Percentiles rank a stretch among this genome's conserved stretches.
Evolutionary conservation across 2,797 vertebrate species (phyloP).

Genomic region (Artibeus lituratus): DNA sequence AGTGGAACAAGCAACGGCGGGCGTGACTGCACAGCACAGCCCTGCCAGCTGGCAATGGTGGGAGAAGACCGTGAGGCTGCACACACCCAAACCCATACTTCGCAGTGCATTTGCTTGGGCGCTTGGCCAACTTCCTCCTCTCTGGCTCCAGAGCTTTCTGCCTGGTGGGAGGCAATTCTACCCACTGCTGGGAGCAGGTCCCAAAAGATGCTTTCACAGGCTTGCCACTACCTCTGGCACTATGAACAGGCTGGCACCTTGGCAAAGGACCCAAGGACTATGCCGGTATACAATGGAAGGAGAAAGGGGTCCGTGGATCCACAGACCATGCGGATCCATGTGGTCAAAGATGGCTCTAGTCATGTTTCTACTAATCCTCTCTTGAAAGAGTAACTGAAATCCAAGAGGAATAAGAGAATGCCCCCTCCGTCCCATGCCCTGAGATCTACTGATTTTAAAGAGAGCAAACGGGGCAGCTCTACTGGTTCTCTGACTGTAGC

Average conservation of each 20-base stretch:
- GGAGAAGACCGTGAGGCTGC: neutral
- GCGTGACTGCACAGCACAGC: too few species aligned
- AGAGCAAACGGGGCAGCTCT: neutral
- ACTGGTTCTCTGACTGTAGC: neutral
- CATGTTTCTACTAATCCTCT: neutral
- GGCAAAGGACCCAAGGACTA: slow-evolving; percentile 21
- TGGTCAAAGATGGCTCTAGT: neutral
- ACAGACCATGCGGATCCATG: neutral
- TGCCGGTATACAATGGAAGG: neutral
- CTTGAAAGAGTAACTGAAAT: neutral
- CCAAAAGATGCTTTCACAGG: slow-evolving; percentile 58
- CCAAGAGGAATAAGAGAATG: neutral
- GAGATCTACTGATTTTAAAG: neutral
- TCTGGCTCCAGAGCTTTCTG: slow-evolving; percentile 66
- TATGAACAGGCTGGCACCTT: slow-evolving; percentile 35
- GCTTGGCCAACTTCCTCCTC: slow-evolving; percentile 53
- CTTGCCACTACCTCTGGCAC: slow-evolving; percentile 47
- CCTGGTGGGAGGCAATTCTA: slow-evolving; percentile 47
- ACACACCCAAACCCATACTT: neutral
- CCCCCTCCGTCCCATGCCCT: neutral
- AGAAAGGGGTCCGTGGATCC: neutral
- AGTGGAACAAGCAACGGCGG: neutral
- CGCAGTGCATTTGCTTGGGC: slow-evolving; percentile 52
- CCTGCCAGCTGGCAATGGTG: neutral
- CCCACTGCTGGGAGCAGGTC: slow-evolving; percentile 67